Percentiles rank a stretch among this genome's conserved stretches.
Evolutionary conservation across 2,888 invertebrate genomes (phyloP).

Genomic region (Cantharis nigra): DNA sequence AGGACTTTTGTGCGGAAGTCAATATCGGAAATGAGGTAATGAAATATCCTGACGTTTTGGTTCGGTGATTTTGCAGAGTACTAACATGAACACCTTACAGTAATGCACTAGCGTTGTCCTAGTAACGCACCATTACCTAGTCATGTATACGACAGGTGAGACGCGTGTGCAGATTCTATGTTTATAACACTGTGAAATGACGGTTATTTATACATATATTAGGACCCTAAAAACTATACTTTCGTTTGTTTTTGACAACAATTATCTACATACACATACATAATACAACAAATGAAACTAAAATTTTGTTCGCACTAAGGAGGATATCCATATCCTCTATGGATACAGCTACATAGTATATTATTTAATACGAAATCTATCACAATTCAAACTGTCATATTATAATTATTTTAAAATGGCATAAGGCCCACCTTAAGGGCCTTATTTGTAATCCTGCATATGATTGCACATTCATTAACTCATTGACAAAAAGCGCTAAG

Average conservation of each 20-base stretch:
- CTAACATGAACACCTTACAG: slow-evolving; percentile 29
- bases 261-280: background rate
- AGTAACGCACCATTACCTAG: slow-evolving; percentile 24
- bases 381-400: too few species aligned
- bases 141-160: slow-evolving; percentile 29
- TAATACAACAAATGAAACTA: background rate
- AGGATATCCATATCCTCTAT: too few species aligned
- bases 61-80: slow-evolving; percentile 20
- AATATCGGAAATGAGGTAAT: slow-evolving; percentile 28
- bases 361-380: too few species aligned
- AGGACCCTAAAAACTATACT: background rate
- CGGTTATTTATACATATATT: slow-evolving; percentile 32
- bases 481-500: too few species aligned
- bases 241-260: background rate
- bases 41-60: slow-evolving; percentile 22
- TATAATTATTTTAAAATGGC: too few species aligned
- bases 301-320: too few species aligned
- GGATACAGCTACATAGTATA: too few species aligned
- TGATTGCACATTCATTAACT: too few species aligned
- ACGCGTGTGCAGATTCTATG: slow-evolving; percentile 35
- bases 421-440: too few species aligned
- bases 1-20: slow-evolving; percentile 12
- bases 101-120: slow-evolving; percentile 27
- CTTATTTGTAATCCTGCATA: too few species aligned
- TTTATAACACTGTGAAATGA: slow-evolving; percentile 31